phyloP scores from a whole-genome alignment of 2,888 invertebrate species.

The Ferrisia virgata region DNA sequence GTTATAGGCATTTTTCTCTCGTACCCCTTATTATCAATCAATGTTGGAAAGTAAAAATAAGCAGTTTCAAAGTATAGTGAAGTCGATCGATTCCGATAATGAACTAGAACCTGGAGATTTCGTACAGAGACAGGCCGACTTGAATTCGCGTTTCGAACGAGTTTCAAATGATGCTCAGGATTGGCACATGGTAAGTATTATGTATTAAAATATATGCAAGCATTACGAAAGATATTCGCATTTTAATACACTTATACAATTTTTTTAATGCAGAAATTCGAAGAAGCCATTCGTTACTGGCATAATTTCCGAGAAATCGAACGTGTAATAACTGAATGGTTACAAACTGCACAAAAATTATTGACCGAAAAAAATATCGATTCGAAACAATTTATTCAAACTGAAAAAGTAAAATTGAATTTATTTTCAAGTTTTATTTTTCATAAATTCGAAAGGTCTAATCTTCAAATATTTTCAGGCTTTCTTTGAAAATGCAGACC shows the following conservation, averaged over 20 bases:
- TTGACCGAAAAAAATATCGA: conserved; percentile 74
- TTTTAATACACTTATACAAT: neutral
- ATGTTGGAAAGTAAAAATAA: conserved; percentile 95
- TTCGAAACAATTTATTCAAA: conserved; percentile 50
- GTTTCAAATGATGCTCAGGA: conserved; percentile 72
- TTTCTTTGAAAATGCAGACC: conserved; percentile 84
- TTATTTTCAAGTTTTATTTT: neutral
- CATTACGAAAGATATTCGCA: neutral
- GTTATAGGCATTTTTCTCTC: conserved; percentile 53
- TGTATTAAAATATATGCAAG: neutral
- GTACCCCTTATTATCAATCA: conserved; percentile 85
- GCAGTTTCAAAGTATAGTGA: conserved; percentile 80
- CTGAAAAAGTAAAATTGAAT: conserved; percentile 49
- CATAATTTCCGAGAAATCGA: conserved; percentile 77
- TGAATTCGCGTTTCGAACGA: conserved; percentile 80
- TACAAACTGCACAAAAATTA: conserved; percentile 77
- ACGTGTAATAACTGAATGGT: conserved; percentile 75
- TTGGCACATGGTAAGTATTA: conserved; percentile 63
- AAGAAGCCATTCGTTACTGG: conserved; percentile 78
- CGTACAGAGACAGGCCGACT: conserved; percentile 66
- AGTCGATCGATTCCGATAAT: conserved; percentile 70
- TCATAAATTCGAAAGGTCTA: neutral
- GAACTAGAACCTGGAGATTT: conserved; percentile 61
- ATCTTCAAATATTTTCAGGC: conserved; percentile 52
- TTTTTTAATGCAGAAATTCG: conserved; percentile 58